A percentile compares a stretch with the other conserved stretches of the same genome.
Conservation (phyloP, 1,140 invertebrate genomes). For the Formica selysi region DNA sequence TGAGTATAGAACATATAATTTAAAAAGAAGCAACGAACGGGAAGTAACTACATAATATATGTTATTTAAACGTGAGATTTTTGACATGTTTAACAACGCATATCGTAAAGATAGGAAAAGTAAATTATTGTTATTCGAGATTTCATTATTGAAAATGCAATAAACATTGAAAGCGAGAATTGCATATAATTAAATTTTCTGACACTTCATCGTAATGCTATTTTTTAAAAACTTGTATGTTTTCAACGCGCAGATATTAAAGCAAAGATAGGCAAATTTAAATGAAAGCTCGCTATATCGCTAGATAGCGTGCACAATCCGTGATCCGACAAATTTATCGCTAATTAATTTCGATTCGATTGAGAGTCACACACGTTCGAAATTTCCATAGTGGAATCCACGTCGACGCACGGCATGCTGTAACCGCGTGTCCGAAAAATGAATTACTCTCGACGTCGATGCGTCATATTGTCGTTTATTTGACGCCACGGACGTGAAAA, state of each 20-base stretch:
- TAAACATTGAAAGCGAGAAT: neutral
- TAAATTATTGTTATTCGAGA: neutral
- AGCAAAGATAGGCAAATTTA: constrained; percentile 18
- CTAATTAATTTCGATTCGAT: constrained; percentile 69
- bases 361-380: constrained; percentile 21
- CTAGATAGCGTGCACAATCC: neutral
- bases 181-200: neutral
- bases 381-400: constrained; percentile 41
- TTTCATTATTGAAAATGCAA: neutral
- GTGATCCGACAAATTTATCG: constrained; percentile 64
- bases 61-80: constrained; percentile 27
- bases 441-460: constrained; percentile 60
- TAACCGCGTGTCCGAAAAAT: constrained; percentile 62
- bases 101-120: neutral
- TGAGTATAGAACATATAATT: constrained; percentile 1
- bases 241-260: neutral
- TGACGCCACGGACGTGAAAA: constrained; percentile 17
- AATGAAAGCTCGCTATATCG: constrained; percentile 40
- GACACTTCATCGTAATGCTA: neutral
- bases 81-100: neutral
- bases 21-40: too few species aligned
- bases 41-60: too few species aligned
- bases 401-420: constrained; percentile 7
- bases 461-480: constrained; percentile 63
- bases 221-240: neutral